These are phyloP conservation scores for Hypomecis punctinalis DNA, from an alignment of 2,888 invertebrate genomes.

Conservation along the genomic window DNA sequence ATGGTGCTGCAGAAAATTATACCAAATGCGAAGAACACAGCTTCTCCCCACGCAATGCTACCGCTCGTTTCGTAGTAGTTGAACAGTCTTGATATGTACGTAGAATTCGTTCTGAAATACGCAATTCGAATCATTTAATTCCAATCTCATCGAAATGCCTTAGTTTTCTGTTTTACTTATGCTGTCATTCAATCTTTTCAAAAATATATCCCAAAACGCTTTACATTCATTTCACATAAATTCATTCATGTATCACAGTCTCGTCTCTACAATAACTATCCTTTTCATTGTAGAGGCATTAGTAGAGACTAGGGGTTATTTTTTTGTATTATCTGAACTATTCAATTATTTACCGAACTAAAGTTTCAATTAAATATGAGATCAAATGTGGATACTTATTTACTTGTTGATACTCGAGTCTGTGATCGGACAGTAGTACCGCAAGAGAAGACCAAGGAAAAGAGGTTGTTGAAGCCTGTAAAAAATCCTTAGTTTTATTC, in stretches of 20 bases:
- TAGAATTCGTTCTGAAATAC: slow-evolving; percentile 56
- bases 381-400: too few relatives aligned
- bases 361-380: too few relatives aligned
- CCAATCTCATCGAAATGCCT: neutral
- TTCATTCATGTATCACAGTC: too few relatives aligned
- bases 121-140: neutral
- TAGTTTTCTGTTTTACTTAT: too few relatives aligned
- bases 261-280: too few relatives aligned
- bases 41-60: slow-evolving; percentile 83
- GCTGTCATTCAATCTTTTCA: too few relatives aligned
- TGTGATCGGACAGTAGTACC: slow-evolving; percentile 83
- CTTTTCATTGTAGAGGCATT: too few relatives aligned
- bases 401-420: slow-evolving; percentile 59
- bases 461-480: slow-evolving; percentile 87
- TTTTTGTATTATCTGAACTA: too few relatives aligned
- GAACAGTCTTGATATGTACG: slow-evolving; percentile 86
- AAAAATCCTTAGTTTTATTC: neutral
- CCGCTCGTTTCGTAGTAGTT: slow-evolving; percentile 84
- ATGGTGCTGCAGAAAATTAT: slow-evolving; percentile 87
- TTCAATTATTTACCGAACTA: too few relatives aligned
- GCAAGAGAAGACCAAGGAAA: slow-evolving; percentile 86
- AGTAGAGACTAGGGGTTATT: too few relatives aligned
- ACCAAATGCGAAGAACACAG: slow-evolving; percentile 88
- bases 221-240: too few relatives aligned
- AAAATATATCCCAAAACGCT: too few relatives aligned